Conservation (phyloP, 1,140 invertebrate genomes). For the Aradophagus sp. region DNA sequence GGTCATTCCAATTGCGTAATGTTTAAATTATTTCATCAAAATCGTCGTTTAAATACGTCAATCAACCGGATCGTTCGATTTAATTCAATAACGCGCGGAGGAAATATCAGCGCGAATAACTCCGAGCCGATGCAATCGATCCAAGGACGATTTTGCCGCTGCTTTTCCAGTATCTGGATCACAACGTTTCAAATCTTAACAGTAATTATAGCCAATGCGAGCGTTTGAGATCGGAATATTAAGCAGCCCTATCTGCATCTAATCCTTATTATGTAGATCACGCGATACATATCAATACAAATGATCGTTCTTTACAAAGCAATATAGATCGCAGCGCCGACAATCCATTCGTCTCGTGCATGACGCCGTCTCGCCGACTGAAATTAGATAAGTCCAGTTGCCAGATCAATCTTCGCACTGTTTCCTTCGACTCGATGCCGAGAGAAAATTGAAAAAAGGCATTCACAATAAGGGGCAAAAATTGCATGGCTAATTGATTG, state of each 20-base stretch:
- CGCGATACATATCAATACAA: conserved; percentile 51
- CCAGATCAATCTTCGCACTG: conserved; percentile 45
- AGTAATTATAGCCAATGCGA: conserved; percentile 31
- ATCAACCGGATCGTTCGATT: conserved; percentile 12
- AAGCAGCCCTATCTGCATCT: conserved; percentile 37
- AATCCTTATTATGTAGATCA: conserved; percentile 49
- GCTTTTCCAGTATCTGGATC: conserved; percentile 46
- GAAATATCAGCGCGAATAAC: conserved; percentile 35
- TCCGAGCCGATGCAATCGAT: conserved; percentile 36
- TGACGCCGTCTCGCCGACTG: conserved; percentile 34
- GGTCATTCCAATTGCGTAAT: too few relatives aligned
- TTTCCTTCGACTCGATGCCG: conserved; percentile 19
- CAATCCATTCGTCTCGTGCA: conserved; percentile 43
- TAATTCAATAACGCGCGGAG: conserved; percentile 21
- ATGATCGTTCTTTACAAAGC: conserved; percentile 47
- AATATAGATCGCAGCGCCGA: conserved; percentile 33
- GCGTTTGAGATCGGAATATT: conserved; percentile 39
- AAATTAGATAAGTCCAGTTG: conserved; percentile 21
- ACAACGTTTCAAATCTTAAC: conserved; percentile 34
- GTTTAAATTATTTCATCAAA: background rate
- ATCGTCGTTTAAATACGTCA: conserved; percentile 1
- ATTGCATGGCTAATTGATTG: conserved; percentile 35
- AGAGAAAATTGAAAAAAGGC: conserved; percentile 39
- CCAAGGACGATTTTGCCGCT: conserved; percentile 38
- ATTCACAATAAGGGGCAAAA: conserved; percentile 27